A percentile compares a stretch with the other conserved stretches of the same genome.
Conservation (phyloP, 2,113 vertebrate genomes). For the Trogon surrucura region DNA sequence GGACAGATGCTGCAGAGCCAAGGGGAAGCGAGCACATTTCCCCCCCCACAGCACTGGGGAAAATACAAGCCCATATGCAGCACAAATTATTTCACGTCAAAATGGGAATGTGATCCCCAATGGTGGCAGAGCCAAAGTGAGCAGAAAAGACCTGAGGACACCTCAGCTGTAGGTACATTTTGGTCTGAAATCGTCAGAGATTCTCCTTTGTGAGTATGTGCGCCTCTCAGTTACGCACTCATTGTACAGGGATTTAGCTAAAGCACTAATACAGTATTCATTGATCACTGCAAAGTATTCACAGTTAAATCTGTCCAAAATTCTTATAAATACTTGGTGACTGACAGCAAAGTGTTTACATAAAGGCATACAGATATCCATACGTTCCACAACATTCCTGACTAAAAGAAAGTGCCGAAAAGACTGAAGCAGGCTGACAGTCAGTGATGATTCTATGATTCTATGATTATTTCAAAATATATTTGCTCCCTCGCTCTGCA, state of each 20-base stretch:
- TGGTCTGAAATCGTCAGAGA: not conserved
- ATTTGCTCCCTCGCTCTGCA: not conserved
- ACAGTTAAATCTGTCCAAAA: not conserved
- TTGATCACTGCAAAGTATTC: not conserved
- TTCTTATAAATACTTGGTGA: not conserved
- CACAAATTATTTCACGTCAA: not conserved
- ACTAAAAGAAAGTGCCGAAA: not conserved
- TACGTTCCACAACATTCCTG: not conserved
- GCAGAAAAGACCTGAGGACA: not conserved
- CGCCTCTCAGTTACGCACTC: fast-evolving
- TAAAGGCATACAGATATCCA: not conserved
- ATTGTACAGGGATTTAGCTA: not conserved
- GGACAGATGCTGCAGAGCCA: not conserved
- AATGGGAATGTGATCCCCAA: not conserved
- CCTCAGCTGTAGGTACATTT: not conserved
- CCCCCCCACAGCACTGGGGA: not conserved
- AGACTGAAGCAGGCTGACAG: not conserved
- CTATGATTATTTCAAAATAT: constrained; percentile 28
- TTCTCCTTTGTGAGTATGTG: not conserved
- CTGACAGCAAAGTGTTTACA: not conserved
- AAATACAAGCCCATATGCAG: not conserved
- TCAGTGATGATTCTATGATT: too few relatives aligned
- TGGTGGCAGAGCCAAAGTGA: not conserved
- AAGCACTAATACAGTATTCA: not conserved
- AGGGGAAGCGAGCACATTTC: not conserved